phyloP scores from a whole-genome alignment of 2,888 invertebrate species.

The Spilosoma lubricipeda region DNA sequence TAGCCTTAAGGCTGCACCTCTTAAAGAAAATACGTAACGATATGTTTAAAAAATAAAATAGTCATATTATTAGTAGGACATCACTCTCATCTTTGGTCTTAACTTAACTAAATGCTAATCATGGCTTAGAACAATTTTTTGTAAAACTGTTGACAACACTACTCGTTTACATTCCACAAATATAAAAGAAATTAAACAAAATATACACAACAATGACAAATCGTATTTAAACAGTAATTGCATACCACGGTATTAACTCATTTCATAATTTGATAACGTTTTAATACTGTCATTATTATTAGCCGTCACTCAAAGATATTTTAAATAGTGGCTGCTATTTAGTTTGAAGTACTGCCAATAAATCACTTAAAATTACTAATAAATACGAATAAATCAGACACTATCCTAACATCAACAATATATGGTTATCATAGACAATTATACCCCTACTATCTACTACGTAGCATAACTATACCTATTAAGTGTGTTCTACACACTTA shows the following conservation, averaged over 20 bases:
- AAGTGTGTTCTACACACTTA: neutral
- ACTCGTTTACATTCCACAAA: neutral
- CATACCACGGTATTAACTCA: neutral
- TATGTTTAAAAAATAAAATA: conserved; percentile 4
- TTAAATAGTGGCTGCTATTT: neutral
- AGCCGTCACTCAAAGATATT: neutral
- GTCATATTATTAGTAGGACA: neutral
- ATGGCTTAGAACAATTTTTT: neutral
- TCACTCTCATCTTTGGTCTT: conserved; percentile 20
- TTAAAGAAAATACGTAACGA: conserved; percentile 7
- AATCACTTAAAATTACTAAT: neutral
- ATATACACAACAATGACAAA: neutral
- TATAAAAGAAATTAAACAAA: neutral
- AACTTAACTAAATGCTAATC: neutral
- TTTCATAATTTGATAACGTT: neutral
- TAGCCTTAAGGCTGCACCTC: conserved; percentile 22
- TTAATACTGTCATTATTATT: neutral
- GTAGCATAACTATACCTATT: neutral
- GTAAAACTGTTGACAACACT: neutral
- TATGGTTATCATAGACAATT: conserved; percentile 13
- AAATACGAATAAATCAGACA: neutral
- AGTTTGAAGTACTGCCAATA: neutral
- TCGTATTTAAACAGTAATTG: neutral
- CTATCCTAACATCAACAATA: neutral
- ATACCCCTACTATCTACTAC: conserved; percentile 10